Percentiles rank a stretch among this genome's conserved stretches.
phyloP scores from a whole-genome alignment of 2,888 invertebrate genomes.

The Vesta saturnalis region DNA sequence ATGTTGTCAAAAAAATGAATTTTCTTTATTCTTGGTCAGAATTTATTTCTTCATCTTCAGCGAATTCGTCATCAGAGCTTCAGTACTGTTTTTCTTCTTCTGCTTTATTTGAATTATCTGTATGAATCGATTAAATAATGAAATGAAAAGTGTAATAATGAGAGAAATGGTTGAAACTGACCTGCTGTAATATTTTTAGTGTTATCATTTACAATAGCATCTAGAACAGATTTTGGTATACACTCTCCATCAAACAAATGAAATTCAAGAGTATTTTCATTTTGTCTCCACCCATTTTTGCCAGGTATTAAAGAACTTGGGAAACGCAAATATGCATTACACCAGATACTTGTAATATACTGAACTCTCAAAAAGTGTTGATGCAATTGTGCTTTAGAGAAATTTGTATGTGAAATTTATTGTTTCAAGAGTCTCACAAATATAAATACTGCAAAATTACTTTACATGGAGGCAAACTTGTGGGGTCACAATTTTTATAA shows the following conservation, averaged over 20 bases:
- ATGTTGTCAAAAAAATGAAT: too few relatives aligned
- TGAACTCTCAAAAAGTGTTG: not conserved
- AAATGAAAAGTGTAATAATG: too few relatives aligned
- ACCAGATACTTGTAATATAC: slow-evolving; percentile 4
- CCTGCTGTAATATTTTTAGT: not conserved
- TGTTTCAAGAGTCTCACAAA: too few relatives aligned
- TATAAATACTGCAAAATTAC: slow-evolving; percentile 41
- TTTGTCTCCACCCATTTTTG: slow-evolving; percentile 8
- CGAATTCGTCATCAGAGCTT: too few relatives aligned
- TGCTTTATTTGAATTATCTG: too few relatives aligned
- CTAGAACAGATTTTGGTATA: slow-evolving; percentile 11
- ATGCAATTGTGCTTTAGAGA: too few relatives aligned
- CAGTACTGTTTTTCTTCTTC: too few relatives aligned
- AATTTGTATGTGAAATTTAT: too few relatives aligned
- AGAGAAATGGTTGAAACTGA: too few relatives aligned
- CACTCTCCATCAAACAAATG: slow-evolving; percentile 6
- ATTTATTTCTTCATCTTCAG: too few relatives aligned
- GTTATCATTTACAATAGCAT: slow-evolving; percentile 15
- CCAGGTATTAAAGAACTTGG: slow-evolving; percentile 1
- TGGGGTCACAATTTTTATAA: slow-evolving; percentile 39
- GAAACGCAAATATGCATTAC: slow-evolving; percentile 12
- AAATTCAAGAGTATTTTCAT: slow-evolving; percentile 8
- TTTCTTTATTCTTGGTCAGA: too few relatives aligned
- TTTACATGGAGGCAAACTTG: slow-evolving; percentile 42
- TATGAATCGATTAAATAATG: too few relatives aligned